Base-by-base conservation (phyloP, 2,888 invertebrate species). In the Fabriciana adippe region DNA sequence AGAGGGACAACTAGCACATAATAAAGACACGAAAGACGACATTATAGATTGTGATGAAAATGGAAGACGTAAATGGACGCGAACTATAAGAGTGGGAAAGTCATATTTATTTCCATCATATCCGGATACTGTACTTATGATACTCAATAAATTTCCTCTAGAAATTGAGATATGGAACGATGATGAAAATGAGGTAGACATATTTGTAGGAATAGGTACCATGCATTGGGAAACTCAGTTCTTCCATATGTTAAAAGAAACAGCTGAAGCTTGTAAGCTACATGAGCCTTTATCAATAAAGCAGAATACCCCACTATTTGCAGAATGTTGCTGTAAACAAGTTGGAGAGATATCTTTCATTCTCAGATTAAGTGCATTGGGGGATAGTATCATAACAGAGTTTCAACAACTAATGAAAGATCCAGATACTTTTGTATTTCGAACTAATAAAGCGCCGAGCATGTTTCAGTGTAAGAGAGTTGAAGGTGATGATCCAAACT, bases 81-180 rank as follows among this genome's bases (percentile, higher is more conserved):
- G 88, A 81, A 80, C 79, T 59, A 81, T 93, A 80, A 80, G 93
- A 90, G 80, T 89, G 68, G 86, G 94, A 83, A 93, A 93, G 87
- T 94, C 94, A 1, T 90, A 87, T 75, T 75, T 94, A 21, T 94
- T 94, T 64, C 86, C 93, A 6, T 88, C 89, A 26, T 90, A 87
- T 63, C 86, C 93, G 5, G 89, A 92, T 53, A 88, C 89, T 2
- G 79, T 94, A 15, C 79, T 92, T 0, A 80, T 86, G 73, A 86
- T 85, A 47, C 78, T 94, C 6, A 86, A 85, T 53, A 87, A 86
- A 60, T 90, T 89, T 73, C 93, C 93, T n/a, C 74, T 94, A 59
- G 89, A 92, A 78, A 81, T 94, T 48, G 88, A 89, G 73, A 83
- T 94, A 8, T 91, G 87, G 84, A 89, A 91, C 26, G 93, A 92